Percentiles rank a stretch among this genome's conserved stretches.
Conservation (phyloP, 2,113 vertebrate species). For the Pelodiscus sinensis region DNA sequence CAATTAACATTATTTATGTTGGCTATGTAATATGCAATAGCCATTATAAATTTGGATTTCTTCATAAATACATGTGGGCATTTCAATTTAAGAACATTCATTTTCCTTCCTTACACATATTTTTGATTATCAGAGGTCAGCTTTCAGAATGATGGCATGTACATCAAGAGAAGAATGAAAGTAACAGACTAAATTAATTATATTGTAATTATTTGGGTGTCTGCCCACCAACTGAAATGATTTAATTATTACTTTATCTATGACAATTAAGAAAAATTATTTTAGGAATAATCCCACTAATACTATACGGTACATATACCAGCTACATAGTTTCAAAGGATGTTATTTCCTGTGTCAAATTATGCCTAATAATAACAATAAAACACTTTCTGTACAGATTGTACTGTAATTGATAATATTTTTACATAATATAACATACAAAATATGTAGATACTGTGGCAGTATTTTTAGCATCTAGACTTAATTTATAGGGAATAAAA, state of each 20-base stretch:
- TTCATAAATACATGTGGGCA: constrained; percentile 14
- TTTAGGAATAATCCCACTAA: constrained; percentile 42
- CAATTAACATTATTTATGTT: constrained; percentile 13
- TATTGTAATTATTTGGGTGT: background rate
- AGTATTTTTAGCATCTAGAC: constrained; percentile 53
- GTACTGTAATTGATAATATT: constrained; percentile 58
- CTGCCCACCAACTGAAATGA: constrained; percentile 19
- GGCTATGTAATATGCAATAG: constrained; percentile 30
- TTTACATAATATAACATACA: constrained; percentile 61
- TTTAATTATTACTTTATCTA: constrained; percentile 7
- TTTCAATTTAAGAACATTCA: constrained; percentile 38
- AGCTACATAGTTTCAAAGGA: constrained; percentile 81
- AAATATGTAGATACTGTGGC: constrained; percentile 62
- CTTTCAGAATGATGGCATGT: background rate
- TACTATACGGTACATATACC: constrained; percentile 59
- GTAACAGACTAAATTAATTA: background rate
- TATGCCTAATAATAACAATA: constrained; percentile 28
- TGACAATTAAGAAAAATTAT: constrained; percentile 21
- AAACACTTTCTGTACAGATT: constrained; percentile 69
- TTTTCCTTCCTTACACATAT: constrained; percentile 33
- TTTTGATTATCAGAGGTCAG: background rate
- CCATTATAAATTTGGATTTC: constrained; percentile 43
- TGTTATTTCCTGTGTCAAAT: constrained; percentile 84
- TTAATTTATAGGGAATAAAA: constrained; percentile 64
- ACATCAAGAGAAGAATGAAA: constrained; percentile 14